Evolutionary conservation across 2,113 vertebrate species (phyloP).

Genomic region (Mixornis gularis): DNA sequence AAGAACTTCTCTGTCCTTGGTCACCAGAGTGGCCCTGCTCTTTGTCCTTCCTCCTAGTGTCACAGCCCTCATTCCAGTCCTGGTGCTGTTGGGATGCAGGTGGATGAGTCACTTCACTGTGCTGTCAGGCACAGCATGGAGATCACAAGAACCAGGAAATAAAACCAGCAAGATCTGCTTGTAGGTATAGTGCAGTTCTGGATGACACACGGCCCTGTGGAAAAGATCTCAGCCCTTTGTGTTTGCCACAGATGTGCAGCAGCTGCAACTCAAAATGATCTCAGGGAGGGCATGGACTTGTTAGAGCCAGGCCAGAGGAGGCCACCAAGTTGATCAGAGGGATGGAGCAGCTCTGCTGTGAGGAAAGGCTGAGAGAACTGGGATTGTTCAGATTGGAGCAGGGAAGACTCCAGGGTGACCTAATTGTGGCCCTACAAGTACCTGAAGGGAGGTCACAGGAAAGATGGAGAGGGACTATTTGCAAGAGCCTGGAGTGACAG

Average conservation of each 20-base stretch:
- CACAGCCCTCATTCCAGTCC: not conserved
- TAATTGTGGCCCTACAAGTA: not conserved
- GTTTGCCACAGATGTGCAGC: not conserved
- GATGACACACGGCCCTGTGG: fast-evolving
- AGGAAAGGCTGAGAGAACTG: not conserved
- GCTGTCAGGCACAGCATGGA: not conserved
- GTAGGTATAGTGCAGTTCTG: fast-evolving
- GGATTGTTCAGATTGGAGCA: not conserved
- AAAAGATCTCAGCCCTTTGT: not conserved
- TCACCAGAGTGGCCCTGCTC: not conserved
- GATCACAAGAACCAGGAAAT: not conserved
- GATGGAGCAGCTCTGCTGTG: not conserved
- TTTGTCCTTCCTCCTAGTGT: not conserved
- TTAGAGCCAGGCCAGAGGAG: not conserved
- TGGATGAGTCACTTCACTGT: not conserved
- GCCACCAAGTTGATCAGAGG: not conserved
- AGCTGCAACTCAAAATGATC: not conserved
- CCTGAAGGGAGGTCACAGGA: not conserved
- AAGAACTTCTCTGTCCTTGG: not conserved
- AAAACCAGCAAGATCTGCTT: not conserved
- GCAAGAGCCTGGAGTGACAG: fast-evolving
- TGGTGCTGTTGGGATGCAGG: fast-evolving
- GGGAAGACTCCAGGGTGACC: fast-evolving
- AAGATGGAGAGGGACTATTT: not conserved
- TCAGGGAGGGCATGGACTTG: not conserved